These are phyloP conservation scores for Oedothorax gibbosus DNA, from an alignment of 1,140 invertebrate genomes.

Conservation along the genomic window DNA sequence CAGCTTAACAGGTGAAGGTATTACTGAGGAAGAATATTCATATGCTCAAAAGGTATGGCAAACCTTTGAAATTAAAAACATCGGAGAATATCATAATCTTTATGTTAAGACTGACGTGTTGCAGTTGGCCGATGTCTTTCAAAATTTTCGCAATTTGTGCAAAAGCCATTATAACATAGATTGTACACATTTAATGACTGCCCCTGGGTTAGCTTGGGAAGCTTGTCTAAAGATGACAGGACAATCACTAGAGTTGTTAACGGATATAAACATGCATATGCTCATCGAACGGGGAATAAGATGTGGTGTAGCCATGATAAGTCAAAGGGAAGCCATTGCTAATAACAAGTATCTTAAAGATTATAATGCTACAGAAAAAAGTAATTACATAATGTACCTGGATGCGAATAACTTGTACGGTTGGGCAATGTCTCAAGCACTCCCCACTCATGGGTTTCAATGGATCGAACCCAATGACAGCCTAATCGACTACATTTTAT, in stretches of 20 bases:
- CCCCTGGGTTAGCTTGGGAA: neutral
- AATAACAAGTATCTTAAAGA: constrained; percentile 63
- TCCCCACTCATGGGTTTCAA: neutral
- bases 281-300: constrained; percentile 53
- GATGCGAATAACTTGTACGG: constrained; percentile 29
- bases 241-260: neutral
- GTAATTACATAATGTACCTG: neutral
- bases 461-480: neutral
- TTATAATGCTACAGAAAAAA: neutral
- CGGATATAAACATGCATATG: constrained; percentile 4
- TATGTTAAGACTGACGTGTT: neutral
- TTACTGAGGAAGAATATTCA: too few relatives aligned
- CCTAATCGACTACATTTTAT: too few relatives aligned
- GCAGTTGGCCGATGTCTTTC: neutral
- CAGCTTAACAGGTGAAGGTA: too few relatives aligned
- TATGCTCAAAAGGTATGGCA: neutral
- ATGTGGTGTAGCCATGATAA: constrained; percentile 64
- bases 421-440: constrained; percentile 18
- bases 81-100: neutral
- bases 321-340: constrained; percentile 44
- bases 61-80: neutral
- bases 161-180: neutral
- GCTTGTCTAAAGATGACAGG: neutral
- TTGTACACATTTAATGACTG: neutral
- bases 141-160: neutral